These are phyloP conservation scores for Sminthurides aquaticus DNA, from an alignment of 2,888 invertebrate genomes.

Conservation along the genomic window DNA sequence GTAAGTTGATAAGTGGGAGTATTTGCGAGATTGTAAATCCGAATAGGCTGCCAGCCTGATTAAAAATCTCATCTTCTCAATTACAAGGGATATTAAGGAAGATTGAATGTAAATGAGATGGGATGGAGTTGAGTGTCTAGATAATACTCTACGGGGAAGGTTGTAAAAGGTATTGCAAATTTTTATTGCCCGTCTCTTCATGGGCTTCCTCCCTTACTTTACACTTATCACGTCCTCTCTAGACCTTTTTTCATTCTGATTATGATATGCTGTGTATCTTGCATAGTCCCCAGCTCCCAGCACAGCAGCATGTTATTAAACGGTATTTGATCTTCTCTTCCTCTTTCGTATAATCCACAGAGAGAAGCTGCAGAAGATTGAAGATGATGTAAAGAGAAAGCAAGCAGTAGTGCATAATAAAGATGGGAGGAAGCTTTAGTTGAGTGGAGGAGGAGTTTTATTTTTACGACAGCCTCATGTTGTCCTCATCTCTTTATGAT, in stretches of 20 bases:
- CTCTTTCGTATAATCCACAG: too few relatives aligned
- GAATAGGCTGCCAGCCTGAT: neutral
- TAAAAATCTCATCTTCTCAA: neutral
- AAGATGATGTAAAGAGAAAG: too few relatives aligned
- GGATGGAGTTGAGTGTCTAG: neutral
- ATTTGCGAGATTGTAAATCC: neutral
- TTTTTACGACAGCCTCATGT: constrained; percentile 33
- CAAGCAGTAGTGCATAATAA: too few relatives aligned
- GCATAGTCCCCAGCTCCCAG: too few relatives aligned
- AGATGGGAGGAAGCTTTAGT: too few relatives aligned
- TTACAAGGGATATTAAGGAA: neutral
- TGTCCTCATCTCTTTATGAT: constrained; percentile 41
- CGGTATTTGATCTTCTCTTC: too few relatives aligned
- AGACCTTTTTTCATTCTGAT: too few relatives aligned
- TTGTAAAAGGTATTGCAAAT: neutral
- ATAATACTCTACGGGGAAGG: neutral
- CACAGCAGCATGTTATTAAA: too few relatives aligned
- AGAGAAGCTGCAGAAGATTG: too few relatives aligned
- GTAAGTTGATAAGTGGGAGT: too few relatives aligned
- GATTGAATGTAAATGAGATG: neutral
- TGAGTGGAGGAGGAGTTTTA: constrained; percentile 24
- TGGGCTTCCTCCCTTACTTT: neutral
- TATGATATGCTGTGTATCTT: too few relatives aligned
- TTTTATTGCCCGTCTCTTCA: neutral
- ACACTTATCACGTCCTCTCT: too few relatives aligned